Base-by-base conservation (phyloP, 2,888 invertebrate genomes). In the Dastarcus helophoroides region DNA sequence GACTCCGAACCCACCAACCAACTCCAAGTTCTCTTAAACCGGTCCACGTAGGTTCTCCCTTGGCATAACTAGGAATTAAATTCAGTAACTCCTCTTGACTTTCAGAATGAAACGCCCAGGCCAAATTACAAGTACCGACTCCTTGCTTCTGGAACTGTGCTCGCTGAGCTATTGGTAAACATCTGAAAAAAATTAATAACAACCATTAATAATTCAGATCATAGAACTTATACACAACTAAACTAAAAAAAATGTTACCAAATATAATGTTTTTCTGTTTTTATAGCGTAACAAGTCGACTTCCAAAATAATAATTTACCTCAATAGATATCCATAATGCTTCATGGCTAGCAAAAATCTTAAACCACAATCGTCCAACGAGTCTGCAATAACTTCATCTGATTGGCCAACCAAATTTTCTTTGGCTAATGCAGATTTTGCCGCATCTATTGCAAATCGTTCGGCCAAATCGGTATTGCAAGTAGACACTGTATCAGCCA, bases 31-130 rank as follows among this genome's bases (percentile, higher is more conserved):
- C 93, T 42, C 85, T 76, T 48, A 98, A 65, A 13, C 88, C 84
- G 2, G 74, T 68, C 98, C 98, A 99, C 26, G 80, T 84, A 0
- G 84, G 77, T 47, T 80, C 79, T 1, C 79, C 80, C 58, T 88
- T 88, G 1, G 79, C 74, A 46, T 84, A 88, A 1, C 83, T 83
- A 0, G 97, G 95, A 41, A 93, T 80, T 28, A 93, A 65, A 34
- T 82, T 79, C 8, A 98, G 63, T 32, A 98, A 66, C 56, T 98
- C 97, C 48, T 94, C 94, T 56, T 94, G 91, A 11, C 91, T 86
- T 62, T 98, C 97, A 0, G 97, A 97, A 61, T 99, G 98, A 64
- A 90, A 97, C 1, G 97, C 98, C 98, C 98, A 99, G 3, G 94
- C 94, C 11, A 97, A 71, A 61, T 94, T 90, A 46, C 91, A 83